Base-by-base conservation (phyloP, 1,140 invertebrate genomes). In the Scylla paramamosain region DNA sequence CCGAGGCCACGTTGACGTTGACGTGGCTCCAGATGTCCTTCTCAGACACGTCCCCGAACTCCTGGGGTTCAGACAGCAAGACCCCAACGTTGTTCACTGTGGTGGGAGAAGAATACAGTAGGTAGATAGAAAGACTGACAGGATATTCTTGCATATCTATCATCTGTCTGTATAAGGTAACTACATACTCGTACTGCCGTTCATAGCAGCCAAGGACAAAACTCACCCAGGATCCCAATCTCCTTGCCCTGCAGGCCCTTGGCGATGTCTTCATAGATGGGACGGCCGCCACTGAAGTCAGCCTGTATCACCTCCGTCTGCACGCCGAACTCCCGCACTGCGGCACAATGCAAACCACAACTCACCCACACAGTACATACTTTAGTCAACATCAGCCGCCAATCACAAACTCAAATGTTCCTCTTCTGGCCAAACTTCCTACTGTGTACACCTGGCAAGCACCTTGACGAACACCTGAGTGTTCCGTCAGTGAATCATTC, bases 1-100 rank as follows among this genome's bases (percentile, higher is more conserved):
- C 97, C 39, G 97, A 97, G 45, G 96, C 96, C 67, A 97, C 96
- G 96, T 97, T 97, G 3, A 97, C 97, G 95, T 97, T 96, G 31
- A 97, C 96, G 32, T 97, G 96, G 82, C 97, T 96, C 97, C 97
- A 97, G 0, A 97, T 92, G 96, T 91, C 77, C 46, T 95, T 96
- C 96, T 96, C 96, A 14, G 97, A 96, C 29, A 97, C 97, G 96
- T 97, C 97, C 25, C 97, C 95, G 88, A 97, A 97, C 16, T 95
- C 86, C 95, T 96, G 96, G 32, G 97, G 97, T 92, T 96, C 45
- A 32, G 31, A 89, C 25, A 32, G 12, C 45, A 86, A 31, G 4
- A 46, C 89, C 14, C 89, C 89, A 0, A 91, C 89, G 45, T 91
- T 91, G 45, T 91, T 91, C 45, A 91, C 89, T 91, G 89, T 25